phyloP scores from a whole-genome alignment of 2,888 invertebrate species.

The Rotaria sp. region DNA sequence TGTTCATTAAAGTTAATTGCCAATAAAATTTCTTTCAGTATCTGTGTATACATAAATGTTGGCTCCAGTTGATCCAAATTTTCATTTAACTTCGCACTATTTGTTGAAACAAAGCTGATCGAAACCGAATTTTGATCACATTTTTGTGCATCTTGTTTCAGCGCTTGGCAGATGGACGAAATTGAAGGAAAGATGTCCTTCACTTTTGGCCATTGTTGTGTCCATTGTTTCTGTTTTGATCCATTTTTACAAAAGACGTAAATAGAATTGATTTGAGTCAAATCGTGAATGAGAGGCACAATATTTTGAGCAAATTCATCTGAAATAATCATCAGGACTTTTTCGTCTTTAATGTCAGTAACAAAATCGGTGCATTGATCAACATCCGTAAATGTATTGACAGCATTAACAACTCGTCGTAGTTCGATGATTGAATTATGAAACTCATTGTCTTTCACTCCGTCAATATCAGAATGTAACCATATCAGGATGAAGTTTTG shows the following conservation, averaged over 20 bases:
- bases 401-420: neutral
- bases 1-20: neutral
- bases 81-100: neutral
- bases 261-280: neutral
- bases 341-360: neutral
- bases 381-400: neutral
- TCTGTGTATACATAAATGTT: neutral
- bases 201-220: neutral
- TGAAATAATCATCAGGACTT: neutral
- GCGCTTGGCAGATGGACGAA: neutral
- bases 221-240: neutral
- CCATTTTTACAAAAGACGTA: neutral
- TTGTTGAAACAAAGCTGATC: neutral
- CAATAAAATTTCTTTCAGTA: neutral
- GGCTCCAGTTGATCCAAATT: neutral
- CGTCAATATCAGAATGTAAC: neutral
- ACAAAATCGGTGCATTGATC: neutral
- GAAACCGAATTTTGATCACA: neutral
- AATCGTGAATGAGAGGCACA: neutral
- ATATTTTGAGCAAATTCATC: neutral
- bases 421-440: neutral
- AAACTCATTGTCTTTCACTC: neutral
- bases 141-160: neutral
- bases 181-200: neutral
- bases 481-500: neutral